A percentile compares a stretch with the other conserved stretches of the same genome.
phyloP scores from a whole-genome alignment of 2,113 vertebrate genomes.

The Calyptomena viridis region DNA sequence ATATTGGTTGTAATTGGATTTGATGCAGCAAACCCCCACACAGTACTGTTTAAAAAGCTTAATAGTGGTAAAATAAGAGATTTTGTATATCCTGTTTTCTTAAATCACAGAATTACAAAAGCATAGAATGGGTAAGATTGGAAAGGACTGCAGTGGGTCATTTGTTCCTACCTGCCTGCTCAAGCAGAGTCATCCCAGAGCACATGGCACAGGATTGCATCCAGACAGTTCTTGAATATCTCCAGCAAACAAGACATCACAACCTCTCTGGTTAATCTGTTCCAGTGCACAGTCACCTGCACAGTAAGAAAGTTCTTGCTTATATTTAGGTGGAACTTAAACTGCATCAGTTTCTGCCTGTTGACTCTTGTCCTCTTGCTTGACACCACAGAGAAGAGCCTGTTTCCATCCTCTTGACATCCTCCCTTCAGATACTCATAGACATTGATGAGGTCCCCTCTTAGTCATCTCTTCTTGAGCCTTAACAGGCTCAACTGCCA shows the following conservation, averaged over 20 bases:
- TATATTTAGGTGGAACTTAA: not conserved
- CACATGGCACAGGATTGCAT: not conserved
- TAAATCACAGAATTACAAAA: not conserved
- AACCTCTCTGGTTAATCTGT: not conserved
- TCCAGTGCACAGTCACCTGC: not conserved
- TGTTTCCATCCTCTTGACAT: not conserved
- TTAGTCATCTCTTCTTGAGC: not conserved
- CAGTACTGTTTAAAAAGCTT: not conserved
- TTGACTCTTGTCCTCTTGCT: not conserved
- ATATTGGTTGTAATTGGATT: not conserved
- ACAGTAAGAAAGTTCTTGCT: not conserved
- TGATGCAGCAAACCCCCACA: not conserved
- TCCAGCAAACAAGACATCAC: not conserved
- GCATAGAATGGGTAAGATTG: too few species aligned
- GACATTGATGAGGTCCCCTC: not conserved
- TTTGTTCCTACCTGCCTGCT: not conserved
- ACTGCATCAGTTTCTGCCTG: not conserved
- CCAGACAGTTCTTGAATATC: not conserved
- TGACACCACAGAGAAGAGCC: not conserved
- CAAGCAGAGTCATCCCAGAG: not conserved
- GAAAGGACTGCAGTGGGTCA: not conserved
- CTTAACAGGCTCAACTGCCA: not conserved
- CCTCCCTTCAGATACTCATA: not conserved
- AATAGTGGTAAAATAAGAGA: not conserved
- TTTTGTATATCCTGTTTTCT: not conserved